phyloP scores from a whole-genome alignment of 64 coral and sea anemone genomes.

The Montipora cactus region DNA sequence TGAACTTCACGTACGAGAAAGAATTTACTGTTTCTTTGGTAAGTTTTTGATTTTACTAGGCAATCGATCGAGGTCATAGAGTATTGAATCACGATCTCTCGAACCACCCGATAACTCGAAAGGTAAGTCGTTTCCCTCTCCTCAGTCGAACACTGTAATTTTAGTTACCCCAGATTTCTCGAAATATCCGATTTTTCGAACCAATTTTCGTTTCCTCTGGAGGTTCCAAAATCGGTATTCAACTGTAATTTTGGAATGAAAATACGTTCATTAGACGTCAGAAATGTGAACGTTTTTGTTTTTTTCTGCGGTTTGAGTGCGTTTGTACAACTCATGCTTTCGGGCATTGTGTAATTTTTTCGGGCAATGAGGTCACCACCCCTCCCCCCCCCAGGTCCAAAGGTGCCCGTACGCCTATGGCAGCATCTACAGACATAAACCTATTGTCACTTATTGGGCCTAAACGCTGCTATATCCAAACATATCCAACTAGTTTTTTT shows the following conservation, averaged over 20 bases:
- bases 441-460: too few species aligned
- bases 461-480: too few species aligned
- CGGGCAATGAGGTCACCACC: background rate
- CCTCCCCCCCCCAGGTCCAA: background rate
- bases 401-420: background rate
- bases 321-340: background rate
- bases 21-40: background rate
- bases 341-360: background rate
- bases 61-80: background rate
- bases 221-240: background rate
- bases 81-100: background rate
- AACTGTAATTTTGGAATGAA: background rate
- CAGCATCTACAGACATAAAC: too few species aligned
- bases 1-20: background rate
- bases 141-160: background rate
- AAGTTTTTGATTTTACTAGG: background rate
- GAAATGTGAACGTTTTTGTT: background rate
- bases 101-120: background rate
- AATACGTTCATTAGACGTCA: background rate
- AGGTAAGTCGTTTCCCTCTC: background rate
- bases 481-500: too few species aligned
- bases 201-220: background rate
- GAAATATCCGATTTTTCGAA: background rate
- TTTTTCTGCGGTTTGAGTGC: background rate
- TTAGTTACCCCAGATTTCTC: background rate